Conservation (phyloP, 2,113 vertebrate species). For the Cyanoderma ruficeps region DNA sequence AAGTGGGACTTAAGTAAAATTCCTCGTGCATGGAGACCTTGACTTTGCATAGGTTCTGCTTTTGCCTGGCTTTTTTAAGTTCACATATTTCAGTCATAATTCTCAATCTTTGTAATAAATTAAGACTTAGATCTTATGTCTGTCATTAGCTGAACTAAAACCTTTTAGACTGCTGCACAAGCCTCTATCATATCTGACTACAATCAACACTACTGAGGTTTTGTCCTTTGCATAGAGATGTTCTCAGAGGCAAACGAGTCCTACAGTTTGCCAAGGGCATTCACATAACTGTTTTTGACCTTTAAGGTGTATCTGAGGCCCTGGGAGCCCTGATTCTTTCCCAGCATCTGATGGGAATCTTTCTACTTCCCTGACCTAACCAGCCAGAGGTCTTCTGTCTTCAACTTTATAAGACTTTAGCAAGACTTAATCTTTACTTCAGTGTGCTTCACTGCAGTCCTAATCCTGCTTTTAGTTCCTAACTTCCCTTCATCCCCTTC, state of each 20-base stretch:
- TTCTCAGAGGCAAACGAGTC: not conserved
- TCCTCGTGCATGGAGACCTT: not conserved
- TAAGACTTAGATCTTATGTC: not conserved
- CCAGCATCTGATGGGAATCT: not conserved
- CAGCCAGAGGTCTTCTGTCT: not conserved
- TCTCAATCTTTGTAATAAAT: not conserved
- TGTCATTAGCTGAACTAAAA: not conserved
- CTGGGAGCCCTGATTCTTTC: not conserved
- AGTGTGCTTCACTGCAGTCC: not conserved
- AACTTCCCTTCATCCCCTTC: not conserved
- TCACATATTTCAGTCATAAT: not conserved
- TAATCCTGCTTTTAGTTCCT: not conserved
- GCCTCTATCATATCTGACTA: not conserved
- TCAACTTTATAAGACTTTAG: not conserved
- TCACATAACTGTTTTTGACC: not conserved
- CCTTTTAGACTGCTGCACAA: not conserved
- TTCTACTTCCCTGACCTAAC: not conserved
- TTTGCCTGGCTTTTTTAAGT: not conserved
- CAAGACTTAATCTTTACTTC: not conserved
- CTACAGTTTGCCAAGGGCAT: not conserved
- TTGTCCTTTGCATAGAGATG: not conserved
- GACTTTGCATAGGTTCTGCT: not conserved
- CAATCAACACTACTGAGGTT: not conserved
- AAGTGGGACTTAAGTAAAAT: not conserved
- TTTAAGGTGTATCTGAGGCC: not conserved